These are phyloP conservation scores for Chloebia gouldiae DNA, from an alignment of 2,113 vertebrate species.

Conservation along the genomic window DNA sequence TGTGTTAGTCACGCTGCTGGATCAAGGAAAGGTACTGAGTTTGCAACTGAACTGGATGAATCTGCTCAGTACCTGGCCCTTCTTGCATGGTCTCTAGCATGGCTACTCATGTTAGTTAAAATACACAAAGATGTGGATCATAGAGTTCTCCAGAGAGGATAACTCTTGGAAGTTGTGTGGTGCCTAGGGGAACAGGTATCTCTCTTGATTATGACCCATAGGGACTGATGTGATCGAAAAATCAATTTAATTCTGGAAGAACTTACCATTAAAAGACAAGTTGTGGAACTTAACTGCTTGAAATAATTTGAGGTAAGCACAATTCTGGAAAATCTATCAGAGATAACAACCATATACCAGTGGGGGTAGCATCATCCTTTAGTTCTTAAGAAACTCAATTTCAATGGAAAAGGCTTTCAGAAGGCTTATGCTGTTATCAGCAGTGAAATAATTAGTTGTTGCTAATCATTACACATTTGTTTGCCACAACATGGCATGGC, in stretches of 20 bases:
- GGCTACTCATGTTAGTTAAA: not conserved
- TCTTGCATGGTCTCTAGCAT: not conserved
- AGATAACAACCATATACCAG: not conserved
- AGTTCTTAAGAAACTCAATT: not conserved
- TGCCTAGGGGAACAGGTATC: not conserved
- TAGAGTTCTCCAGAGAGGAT: not conserved
- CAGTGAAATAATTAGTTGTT: not conserved
- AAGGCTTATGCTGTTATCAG: not conserved
- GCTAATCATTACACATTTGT: not conserved
- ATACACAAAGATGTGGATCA: not conserved
- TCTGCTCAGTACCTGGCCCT: not conserved
- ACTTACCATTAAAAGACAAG: not conserved
- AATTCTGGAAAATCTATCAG: not conserved
- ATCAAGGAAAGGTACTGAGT: not conserved
- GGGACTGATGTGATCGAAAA: not conserved
- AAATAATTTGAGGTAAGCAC: slow-evolving; percentile 13
- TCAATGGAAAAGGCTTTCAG: not conserved
- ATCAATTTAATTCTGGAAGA: slow-evolving; percentile 2
- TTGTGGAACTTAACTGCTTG: not conserved
- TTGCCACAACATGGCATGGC: not conserved
- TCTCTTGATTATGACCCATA: not conserved
- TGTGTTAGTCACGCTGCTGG: not conserved
- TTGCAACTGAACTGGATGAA: not conserved
- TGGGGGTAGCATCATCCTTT: not conserved
- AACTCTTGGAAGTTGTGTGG: not conserved